A percentile compares a stretch with the other conserved stretches of the same genome.
Evolutionary conservation across 2,113 vertebrate genomes (phyloP).

Genomic region (Anolis sagrei): DNA sequence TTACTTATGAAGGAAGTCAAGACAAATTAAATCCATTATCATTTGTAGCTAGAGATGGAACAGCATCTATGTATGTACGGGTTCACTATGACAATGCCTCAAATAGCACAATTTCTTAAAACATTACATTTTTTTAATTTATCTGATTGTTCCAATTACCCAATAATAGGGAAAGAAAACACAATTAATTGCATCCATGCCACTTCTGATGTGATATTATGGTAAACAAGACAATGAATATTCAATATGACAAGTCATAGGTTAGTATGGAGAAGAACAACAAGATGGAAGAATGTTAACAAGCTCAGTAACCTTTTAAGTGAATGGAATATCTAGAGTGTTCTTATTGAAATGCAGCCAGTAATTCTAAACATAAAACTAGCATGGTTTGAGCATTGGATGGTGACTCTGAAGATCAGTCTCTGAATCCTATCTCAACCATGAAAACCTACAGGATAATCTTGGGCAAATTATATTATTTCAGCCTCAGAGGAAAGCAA

Average conservation of each 20-base stretch:
- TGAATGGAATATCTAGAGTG: not conserved
- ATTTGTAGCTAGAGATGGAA: not conserved
- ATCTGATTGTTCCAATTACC: slow-evolving; percentile 1
- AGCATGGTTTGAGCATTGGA: not conserved
- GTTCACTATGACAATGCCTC: not conserved
- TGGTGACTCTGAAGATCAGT: too few species aligned
- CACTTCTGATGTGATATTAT: not conserved
- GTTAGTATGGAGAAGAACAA: not conserved
- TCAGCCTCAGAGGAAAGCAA: too few species aligned
- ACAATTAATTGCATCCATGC: not conserved
- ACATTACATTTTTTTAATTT: not conserved
- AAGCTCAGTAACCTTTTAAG: not conserved
- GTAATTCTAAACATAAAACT: not conserved
- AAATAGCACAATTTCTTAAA: not conserved
- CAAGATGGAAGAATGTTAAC: not conserved
- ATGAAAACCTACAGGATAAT: too few species aligned
- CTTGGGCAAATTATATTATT: too few species aligned
- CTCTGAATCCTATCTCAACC: too few species aligned
- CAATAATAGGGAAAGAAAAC: not conserved
- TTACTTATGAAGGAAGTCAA: slow-evolving; percentile 4
- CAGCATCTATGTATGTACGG: not conserved
- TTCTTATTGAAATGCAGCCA: not conserved
- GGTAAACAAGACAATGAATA: not conserved
- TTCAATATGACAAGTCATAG: not conserved
- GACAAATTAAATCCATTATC: not conserved